Base-by-base conservation (phyloP, 2,797 vertebrate genomes). In the Esox lucius region DNA sequence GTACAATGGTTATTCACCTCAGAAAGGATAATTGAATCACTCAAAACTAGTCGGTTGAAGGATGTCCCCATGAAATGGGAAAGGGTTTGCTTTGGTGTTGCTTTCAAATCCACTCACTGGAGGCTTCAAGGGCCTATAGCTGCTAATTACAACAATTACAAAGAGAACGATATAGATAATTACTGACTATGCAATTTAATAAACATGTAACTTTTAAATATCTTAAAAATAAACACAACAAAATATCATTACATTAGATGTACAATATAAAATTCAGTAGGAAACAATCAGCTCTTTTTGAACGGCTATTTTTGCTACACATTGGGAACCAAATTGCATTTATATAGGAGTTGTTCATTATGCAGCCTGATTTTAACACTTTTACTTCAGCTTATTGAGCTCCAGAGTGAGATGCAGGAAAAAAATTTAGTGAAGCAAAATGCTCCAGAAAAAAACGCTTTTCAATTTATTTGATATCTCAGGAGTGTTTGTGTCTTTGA, bases 71-170 rank as follows among this genome's bases (percentile, higher is more conserved):
- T 11, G 59, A 35, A 61, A 73, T 73, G 65, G 68, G 68, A 77
- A 76, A 72, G 26, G 15, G 56, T 39, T 12, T 72, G 48, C 68
- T 49, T 64, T 65, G 64, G 65, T 49, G 46, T 79, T 68, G 0
- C 1, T 49, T 79, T 81, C 66, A 48, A 79, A 80, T 72, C 74
- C 71, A 65, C 66, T 71, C 77, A 65, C 15, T 33, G 48, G 78
- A 70, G 71, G 65, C 75, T 33, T 56, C 16, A 62, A 35, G 24
- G 24, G 49, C 68, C 64, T 74, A 75, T 62, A 77, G 71, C 70
- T 81, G 68, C 80, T 83, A 81, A 89, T 87, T 84, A 72, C 70
- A 78, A 75, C 80, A 74, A 83, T 84, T 84, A 78, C 39, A 78
- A 67, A 72, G 68, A 77, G 73, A 71, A 15, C 4, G 72, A 39